These are phyloP conservation scores for Apocheima hispidaria DNA, from an alignment of 2,888 invertebrate species.

Conservation along the genomic window DNA sequence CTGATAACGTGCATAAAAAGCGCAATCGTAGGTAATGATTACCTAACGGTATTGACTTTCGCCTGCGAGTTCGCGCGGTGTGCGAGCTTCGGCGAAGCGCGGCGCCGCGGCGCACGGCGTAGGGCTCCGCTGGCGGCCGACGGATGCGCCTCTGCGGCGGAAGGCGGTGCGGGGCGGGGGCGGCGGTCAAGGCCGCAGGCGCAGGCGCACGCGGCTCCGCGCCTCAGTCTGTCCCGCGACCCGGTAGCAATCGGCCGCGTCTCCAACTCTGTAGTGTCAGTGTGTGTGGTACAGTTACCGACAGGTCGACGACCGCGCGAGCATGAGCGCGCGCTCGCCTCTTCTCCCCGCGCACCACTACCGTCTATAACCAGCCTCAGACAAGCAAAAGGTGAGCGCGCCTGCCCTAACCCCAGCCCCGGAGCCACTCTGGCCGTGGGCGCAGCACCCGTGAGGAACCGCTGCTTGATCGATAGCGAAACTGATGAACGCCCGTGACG, in stretches of 20 bases:
- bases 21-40: slow-evolving; percentile 25
- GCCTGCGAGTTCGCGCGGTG: slow-evolving; percentile 7
- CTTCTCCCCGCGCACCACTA: slow-evolving; percentile 56
- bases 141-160: slow-evolving; percentile 24
- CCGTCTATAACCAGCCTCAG: slow-evolving; percentile 50
- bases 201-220: slow-evolving; percentile 58
- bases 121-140: slow-evolving; percentile 10
- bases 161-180: slow-evolving; percentile 42
- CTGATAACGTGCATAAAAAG: slow-evolving; percentile 32
- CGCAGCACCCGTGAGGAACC: slow-evolving; percentile 7
- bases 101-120: slow-evolving; percentile 20
- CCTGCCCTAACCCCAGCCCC: slow-evolving; percentile 32
- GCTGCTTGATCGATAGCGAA: slow-evolving; percentile 26
- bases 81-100: slow-evolving; percentile 23
- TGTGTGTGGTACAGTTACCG: slow-evolving; percentile 65
- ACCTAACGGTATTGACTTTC: slow-evolving; percentile 33
- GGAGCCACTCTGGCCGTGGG: neutral
- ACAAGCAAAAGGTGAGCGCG: slow-evolving; percentile 64
- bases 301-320: slow-evolving; percentile 79
- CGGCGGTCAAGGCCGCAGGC: slow-evolving; percentile 77
- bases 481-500: slow-evolving; percentile 13
- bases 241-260: slow-evolving; percentile 41
- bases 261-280: slow-evolving; percentile 47
- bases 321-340: slow-evolving; percentile 69
- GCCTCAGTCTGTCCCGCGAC: slow-evolving; percentile 42